Evolutionary conservation across 2,113 vertebrate species (phyloP), one percentile per base, ranked within the genome.

Genomic region (Okapia johnstoni): DNA sequence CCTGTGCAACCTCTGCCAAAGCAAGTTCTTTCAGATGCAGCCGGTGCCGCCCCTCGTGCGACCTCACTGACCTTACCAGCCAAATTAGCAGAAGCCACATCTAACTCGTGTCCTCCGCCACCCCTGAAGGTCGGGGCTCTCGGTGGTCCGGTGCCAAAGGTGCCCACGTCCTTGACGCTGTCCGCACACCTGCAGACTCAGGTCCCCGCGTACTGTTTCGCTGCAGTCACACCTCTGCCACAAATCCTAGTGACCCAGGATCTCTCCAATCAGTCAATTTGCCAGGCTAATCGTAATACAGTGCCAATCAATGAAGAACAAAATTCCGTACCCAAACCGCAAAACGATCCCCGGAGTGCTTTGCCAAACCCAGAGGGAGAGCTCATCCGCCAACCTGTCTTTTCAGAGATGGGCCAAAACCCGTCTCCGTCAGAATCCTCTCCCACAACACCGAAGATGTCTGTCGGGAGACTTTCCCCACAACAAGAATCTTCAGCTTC

Each of bases 161-260:
- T 97, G 54, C 96, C 99, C 46, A 98, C 99, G 1, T 98, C 99
- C 2, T 99, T 99, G 84, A 95, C 99, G 79, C 98, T 99, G 89
- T 99, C 99, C 0, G 89, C 98, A 80, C 99, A 98, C 63, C 98
- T 98, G 94, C 99, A 99, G 85, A 99, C 98, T 86, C 98, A 98
- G 6, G 43, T 98, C 54, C 98, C 99, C 13, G 98, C 98, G 26
- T 99, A 99, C 89, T 99, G 97, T 76, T 99, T 99, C 19, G 88
- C 99, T 58, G 96, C 99, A 40, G 90, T 98, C 93, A 93, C 99
- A 16, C 98, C 99, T 61, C 97, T 99, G 98, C 99, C 99, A 94
- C 99, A 99, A 96, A 99, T 99, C 96, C 98, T 99, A 50, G 99
- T 99, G 84, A 99, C 99, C 19, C 99, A 99, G 70, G 99, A 99